Base-by-base conservation (phyloP, 1,140 invertebrate genomes). In the Aporrectodea caliginosa region DNA sequence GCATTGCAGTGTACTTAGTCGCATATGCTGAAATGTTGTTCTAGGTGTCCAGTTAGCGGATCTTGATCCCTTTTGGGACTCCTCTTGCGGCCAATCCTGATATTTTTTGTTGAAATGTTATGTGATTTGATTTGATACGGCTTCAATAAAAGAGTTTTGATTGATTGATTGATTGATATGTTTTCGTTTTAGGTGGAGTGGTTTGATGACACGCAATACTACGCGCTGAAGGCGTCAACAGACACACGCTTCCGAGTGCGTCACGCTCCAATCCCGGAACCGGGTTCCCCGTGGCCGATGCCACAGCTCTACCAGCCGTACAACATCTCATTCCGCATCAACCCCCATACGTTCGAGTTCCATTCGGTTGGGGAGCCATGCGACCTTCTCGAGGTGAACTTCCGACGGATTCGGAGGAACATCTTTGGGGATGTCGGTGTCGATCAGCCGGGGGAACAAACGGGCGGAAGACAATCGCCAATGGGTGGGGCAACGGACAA, bases 201-300 rank as follows among this genome's bases (percentile, higher is more conserved):
- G 74, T 35, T 68, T 69, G 33, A 70, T 30, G 75, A 78, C 31
- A 34, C 34, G 27, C 34, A 80, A 30, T 35, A 71, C 43, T 80
- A 70, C 75, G 75, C 74, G 1, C 79, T 80, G 30, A 30, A 35
- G n/a, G 75, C 79, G 31, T 77, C 79, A 6, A 30, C 31, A 0
- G 79, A 80, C 69, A 32, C 32, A 16, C 22, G 68, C 27, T 71
- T 80, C 32, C 43, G 35, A n/a, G 70, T 80, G 30, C 79, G 75
- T 6, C 43, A 71, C 43, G 69, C 74, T 1, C 74, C 79, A 0
- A n/a, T 35, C 2, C 75, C 75, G 1, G n/a, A 30, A 0, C 29
- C 74, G 0, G 79, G 79, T 6, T 69, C 35, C 1, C 79, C 79
- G 16, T 80, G 79, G 79, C 79, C 79, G 0, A 70, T 80, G 74